These are phyloP conservation scores for Ylistrum balloti DNA, from an alignment of 1,140 invertebrate genomes.

Conservation along the genomic window DNA sequence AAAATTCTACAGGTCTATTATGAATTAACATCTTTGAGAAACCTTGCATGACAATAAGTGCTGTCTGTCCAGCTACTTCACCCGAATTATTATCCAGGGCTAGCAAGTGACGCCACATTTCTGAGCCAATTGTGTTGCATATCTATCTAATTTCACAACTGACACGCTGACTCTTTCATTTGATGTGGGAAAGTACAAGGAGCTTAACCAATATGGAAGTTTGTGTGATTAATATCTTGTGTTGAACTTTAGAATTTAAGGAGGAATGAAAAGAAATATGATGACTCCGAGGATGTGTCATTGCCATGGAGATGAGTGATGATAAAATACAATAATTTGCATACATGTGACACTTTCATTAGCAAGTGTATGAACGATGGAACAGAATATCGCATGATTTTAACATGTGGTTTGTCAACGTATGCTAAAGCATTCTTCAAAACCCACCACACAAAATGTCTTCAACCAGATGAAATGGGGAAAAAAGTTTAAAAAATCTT, in stretches of 20 bases:
- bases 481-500: neutral
- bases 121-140: conserved; percentile 19
- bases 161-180: conserved; percentile 16
- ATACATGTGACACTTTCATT: conserved; percentile 28
- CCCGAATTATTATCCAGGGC: neutral
- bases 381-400: conserved; percentile 27
- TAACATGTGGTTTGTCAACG: conserved; percentile 4
- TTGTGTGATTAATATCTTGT: neutral
- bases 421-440: neutral
- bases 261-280: conserved; percentile 33
- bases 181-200: conserved; percentile 15
- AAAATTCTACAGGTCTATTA: conserved; percentile 18
- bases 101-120: conserved; percentile 26
- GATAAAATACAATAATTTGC: conserved; percentile 35
- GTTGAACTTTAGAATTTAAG: conserved; percentile 35
- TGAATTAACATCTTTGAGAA: neutral
- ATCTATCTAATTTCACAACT: conserved; percentile 24
- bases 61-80: neutral
- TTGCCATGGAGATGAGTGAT: conserved; percentile 32
- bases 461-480: neutral
- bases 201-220: conserved; percentile 27
- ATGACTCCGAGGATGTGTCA: neutral
- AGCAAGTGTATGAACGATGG: conserved; percentile 26
- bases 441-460: neutral
- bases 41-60: conserved; percentile 15